Evolutionary conservation across 2,797 vertebrate genomes (phyloP).

Genomic region (Darevskia nairensis): DNA sequence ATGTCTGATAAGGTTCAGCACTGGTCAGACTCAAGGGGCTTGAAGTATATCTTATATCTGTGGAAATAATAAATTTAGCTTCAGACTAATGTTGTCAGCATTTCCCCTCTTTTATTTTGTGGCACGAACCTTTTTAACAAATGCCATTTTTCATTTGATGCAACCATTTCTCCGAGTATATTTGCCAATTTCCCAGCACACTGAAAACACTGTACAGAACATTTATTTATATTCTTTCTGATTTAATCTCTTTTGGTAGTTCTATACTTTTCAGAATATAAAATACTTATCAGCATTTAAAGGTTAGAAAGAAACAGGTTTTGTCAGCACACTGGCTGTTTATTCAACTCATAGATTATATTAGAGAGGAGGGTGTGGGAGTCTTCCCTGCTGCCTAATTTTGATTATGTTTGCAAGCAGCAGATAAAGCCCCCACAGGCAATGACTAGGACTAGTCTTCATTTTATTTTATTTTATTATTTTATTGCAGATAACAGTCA

Average conservation of each 20-base stretch:
- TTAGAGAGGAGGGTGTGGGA: slow-evolving; percentile 27
- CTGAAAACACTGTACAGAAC: slow-evolving; percentile 49
- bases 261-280: slow-evolving; percentile 37
- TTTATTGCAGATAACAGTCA: slow-evolving; percentile 37
- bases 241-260: slow-evolving; percentile 59
- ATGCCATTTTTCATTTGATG: slow-evolving; percentile 53
- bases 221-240: slow-evolving; percentile 53
- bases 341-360: slow-evolving; percentile 54
- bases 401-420: slow-evolving; percentile 30
- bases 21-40: slow-evolving; percentile 37
- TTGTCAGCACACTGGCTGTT: slow-evolving; percentile 48
- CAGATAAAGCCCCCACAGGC: slow-evolving; percentile 20
- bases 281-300: slow-evolving; percentile 49
- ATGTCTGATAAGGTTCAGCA: slow-evolving; percentile 38
- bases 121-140: slow-evolving; percentile 51
- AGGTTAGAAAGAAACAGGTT: slow-evolving; percentile 44
- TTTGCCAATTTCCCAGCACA: slow-evolving; percentile 56
- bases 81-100: slow-evolving; percentile 36
- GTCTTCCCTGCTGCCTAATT: neutral
- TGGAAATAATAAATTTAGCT: slow-evolving; percentile 43
- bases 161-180: slow-evolving; percentile 44
- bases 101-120: slow-evolving; percentile 49
- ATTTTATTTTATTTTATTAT: neutral
- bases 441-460: slow-evolving; percentile 25
- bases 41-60: slow-evolving; percentile 23